phyloP scores from a whole-genome alignment of 23 tunicate species.

The Trididemnum miniatum region DNA sequence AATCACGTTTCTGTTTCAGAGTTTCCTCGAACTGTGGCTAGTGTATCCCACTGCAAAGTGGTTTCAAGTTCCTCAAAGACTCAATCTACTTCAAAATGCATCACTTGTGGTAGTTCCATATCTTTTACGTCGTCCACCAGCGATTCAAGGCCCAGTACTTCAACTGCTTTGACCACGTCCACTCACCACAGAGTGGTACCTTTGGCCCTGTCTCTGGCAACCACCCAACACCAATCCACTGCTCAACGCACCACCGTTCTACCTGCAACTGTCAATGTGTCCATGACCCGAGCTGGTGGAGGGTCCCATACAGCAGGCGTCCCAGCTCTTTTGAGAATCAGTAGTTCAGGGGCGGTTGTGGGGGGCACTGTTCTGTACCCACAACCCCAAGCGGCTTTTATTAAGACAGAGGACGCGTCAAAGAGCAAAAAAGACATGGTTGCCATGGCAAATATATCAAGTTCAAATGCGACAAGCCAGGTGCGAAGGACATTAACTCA shows the following conservation, averaged over 20 bases:
- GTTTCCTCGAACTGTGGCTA: slow-evolving; percentile 18
- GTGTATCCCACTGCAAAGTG: slow-evolving; percentile 13
- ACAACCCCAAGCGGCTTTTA: neutral
- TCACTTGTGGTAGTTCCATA: slow-evolving; percentile 51
- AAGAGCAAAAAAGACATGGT: neutral
- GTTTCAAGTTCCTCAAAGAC: neutral
- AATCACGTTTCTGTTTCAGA: no score
- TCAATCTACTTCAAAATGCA: slow-evolving; percentile 18
- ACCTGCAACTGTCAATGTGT: slow-evolving; percentile 52
- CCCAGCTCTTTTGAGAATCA: slow-evolving; percentile 56
- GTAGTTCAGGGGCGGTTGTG: slow-evolving; percentile 48
- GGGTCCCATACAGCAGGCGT: slow-evolving; percentile 50
- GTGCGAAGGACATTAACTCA: slow-evolving; percentile 11
- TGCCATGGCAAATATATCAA: neutral
- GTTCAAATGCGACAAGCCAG: neutral
- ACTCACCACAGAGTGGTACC: slow-evolving; percentile 51
- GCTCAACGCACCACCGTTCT: slow-evolving; percentile 46
- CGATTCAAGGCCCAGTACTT: slow-evolving; percentile 16
- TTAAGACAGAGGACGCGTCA: neutral
- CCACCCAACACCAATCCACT: slow-evolving; percentile 18
- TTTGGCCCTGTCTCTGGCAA: slow-evolving; percentile 32
- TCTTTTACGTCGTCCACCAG: slow-evolving; percentile 21
- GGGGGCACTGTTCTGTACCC: slow-evolving; percentile 54
- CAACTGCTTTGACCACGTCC: slow-evolving; percentile 4
- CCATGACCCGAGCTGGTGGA: slow-evolving; percentile 34